Conservation (phyloP, 2,113 vertebrate genomes). For the Machaerirhynchus nigripectus region DNA sequence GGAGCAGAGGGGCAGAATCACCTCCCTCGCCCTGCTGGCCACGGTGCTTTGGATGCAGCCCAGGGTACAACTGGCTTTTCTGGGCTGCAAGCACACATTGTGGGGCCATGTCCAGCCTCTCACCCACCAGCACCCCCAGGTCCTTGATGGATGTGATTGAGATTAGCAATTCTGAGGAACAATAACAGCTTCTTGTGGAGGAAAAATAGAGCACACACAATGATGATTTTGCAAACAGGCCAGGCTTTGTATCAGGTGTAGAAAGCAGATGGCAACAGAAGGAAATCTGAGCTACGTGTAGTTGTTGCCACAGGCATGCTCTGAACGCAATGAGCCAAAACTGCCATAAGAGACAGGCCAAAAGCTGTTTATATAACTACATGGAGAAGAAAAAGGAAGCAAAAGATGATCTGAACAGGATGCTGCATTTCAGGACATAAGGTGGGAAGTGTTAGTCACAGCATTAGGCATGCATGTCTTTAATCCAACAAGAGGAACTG, state of each 20-base stretch:
- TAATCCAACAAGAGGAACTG: not conserved
- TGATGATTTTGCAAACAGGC: not conserved
- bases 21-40: not conserved
- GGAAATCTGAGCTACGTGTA: not conserved
- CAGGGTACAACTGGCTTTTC: not conserved
- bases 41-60: not conserved
- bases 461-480: not conserved
- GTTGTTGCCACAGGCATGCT: not conserved
- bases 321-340: not conserved
- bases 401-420: constrained; percentile 11
- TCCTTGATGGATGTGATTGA: not conserved
- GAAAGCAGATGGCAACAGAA: constrained; percentile 11
- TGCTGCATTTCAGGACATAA: constrained; percentile 37
- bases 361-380: not conserved
- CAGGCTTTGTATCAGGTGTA: not conserved
- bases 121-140: not conserved
- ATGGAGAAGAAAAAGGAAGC: not conserved
- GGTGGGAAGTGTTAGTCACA: constrained; percentile 59
- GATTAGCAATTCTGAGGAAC: not conserved
- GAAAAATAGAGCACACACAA: not conserved
- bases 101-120: not conserved
- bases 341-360: not conserved
- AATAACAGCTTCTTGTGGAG: not conserved
- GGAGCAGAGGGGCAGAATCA: not conserved
- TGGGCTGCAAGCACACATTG: not conserved